Conservation (phyloP, 1,140 invertebrate genomes). For the Heterodera carotae region DNA sequence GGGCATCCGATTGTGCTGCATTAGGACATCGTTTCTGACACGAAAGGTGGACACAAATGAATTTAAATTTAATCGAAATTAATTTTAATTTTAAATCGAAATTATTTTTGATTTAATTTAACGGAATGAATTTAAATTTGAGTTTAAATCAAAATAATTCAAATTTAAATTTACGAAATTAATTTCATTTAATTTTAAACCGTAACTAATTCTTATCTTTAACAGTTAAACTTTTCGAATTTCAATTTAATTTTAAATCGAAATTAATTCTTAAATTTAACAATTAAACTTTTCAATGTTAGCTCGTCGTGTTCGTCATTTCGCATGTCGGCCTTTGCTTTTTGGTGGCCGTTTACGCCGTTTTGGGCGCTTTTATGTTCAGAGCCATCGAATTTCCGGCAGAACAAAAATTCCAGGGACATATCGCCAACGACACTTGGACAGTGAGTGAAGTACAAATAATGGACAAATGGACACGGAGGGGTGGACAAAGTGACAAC, state of each 20-base stretch:
- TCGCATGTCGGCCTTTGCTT: constrained; percentile 86
- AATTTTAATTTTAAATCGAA: too few species aligned
- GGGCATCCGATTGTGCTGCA: constrained; percentile 15
- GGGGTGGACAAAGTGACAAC: constrained; percentile 1
- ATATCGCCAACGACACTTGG: constrained; percentile 65
- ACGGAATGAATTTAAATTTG: too few species aligned
- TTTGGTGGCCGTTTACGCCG: constrained; percentile 88
- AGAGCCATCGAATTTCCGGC: constrained; percentile 72
- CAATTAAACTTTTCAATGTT: constrained; percentile 20
- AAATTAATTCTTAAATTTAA: too few species aligned
- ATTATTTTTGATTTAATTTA: too few species aligned
- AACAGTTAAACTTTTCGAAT: too few species aligned
- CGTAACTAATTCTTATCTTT: too few species aligned
- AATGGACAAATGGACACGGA: too few species aligned
- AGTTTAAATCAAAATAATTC: too few species aligned
- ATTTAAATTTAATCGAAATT: neutral
- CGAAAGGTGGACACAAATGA: neutral
- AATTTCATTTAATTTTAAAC: too few species aligned
- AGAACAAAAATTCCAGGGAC: constrained; percentile 69
- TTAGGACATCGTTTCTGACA: constrained; percentile 25
- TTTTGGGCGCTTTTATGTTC: constrained; percentile 89
- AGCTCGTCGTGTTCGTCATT: constrained; percentile 26
- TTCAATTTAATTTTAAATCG: too few species aligned
- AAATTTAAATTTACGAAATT: too few species aligned
- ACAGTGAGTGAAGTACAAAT: constrained; percentile 46